Evolutionary conservation across 2,113 vertebrate species (phyloP).

Genomic region (Lanius ludovicianus): DNA sequence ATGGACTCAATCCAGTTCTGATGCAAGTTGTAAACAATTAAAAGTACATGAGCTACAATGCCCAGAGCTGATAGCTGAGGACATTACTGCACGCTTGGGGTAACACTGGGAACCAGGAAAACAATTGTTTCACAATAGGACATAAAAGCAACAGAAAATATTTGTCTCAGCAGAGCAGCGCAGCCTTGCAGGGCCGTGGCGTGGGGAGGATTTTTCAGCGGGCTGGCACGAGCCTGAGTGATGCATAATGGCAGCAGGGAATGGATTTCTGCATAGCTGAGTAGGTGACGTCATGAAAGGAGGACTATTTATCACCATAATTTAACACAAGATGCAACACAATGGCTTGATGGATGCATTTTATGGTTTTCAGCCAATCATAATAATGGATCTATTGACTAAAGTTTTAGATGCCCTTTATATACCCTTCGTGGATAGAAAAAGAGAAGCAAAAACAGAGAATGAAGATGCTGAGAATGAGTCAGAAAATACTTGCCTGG

Average conservation of each 20-base stretch:
- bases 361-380: constrained; percentile 83
- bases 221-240: constrained; percentile 65
- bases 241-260: constrained; percentile 69
- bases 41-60: constrained; percentile 71
- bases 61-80: constrained; percentile 65
- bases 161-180: constrained; percentile 54
- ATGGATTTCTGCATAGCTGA: constrained; percentile 80
- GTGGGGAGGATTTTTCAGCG: constrained; percentile 54
- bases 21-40: constrained; percentile 74
- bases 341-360: constrained; percentile 79
- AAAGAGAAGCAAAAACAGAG: constrained; percentile 39
- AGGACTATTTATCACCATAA: constrained; percentile 80
- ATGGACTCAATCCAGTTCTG: constrained; percentile 69
- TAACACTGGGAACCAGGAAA: constrained; percentile 67
- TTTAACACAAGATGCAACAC: constrained; percentile 77
- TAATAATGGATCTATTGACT: constrained; percentile 82
- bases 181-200: constrained; percentile 49
- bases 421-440: constrained; percentile 69
- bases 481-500: constrained; percentile 25
- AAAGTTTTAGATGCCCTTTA: constrained; percentile 78
- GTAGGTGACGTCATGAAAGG: constrained; percentile 75
- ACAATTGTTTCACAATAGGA: constrained; percentile 73
- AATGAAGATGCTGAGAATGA: constrained; percentile 38
- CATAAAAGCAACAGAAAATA: constrained; percentile 70
- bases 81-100: constrained; percentile 69